A percentile compares a stretch with the other conserved stretches of the same genome.
Conservation (phyloP, 2,888 invertebrate genomes). For the Euproctis similis region DNA sequence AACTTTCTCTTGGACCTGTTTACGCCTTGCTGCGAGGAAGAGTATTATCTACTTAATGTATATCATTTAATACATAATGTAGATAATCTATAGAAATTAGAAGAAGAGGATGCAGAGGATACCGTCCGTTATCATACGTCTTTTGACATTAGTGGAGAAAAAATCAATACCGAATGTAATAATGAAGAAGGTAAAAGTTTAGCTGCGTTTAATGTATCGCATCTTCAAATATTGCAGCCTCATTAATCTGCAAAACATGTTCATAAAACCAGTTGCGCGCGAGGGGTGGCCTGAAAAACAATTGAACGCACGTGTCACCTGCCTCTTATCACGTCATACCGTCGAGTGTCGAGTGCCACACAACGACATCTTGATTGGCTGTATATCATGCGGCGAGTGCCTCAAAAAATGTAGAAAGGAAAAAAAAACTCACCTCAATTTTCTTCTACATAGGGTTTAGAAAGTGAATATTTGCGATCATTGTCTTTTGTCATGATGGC, state of each 20-base stretch:
- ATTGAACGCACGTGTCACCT: conserved; percentile 59
- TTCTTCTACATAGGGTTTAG: conserved; percentile 1
- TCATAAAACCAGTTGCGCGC: conserved; percentile 39
- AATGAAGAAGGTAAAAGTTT: no score
- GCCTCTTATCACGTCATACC: conserved; percentile 49
- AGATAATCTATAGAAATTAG: no score
- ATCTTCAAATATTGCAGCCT: conserved; percentile 26
- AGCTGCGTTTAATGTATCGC: conserved; percentile 26
- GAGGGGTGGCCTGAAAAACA: conserved; percentile 49
- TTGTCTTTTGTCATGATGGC: conserved; percentile 15
- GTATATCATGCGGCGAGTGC: conserved; percentile 17
- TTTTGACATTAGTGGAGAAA: no score
- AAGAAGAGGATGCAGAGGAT: no score
- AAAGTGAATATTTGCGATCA: conserved; percentile 10
- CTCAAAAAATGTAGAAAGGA: conserved; percentile 10
- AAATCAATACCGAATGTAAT: no score
- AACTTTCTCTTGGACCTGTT: no score
- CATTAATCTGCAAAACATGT: conserved; percentile 37
- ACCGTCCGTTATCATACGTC: no score
- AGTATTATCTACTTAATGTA: no score
- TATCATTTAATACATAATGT: no score
- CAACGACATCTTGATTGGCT: conserved; percentile 33
- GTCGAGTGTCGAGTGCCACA: conserved; percentile 36
- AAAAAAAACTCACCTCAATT: conserved; percentile 10
- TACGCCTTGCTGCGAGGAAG: no score